A percentile compares a stretch with the other conserved stretches of the same genome.
phyloP scores from a whole-genome alignment of 2,888 invertebrate species.

The Mythimna pallens region DNA sequence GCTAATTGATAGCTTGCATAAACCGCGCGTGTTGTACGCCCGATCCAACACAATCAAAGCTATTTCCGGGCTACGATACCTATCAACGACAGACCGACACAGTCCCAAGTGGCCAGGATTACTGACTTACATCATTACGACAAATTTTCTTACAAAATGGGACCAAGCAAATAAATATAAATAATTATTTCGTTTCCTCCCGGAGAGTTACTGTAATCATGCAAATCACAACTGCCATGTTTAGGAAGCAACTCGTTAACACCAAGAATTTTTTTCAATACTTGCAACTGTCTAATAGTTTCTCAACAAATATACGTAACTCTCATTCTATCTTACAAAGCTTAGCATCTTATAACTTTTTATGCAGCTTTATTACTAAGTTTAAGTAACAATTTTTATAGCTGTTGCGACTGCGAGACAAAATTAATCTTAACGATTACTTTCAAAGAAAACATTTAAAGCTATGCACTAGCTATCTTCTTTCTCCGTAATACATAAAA shows the following conservation, averaged over 20 bases:
- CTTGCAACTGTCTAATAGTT: neutral
- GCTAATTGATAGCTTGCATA: slow-evolving; percentile 89
- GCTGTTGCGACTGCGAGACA: slow-evolving; percentile 20
- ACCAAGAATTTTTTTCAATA: slow-evolving; percentile 6
- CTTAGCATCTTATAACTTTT: slow-evolving; percentile 5
- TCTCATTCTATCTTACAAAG: neutral
- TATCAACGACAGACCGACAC: slow-evolving; percentile 63
- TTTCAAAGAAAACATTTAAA: slow-evolving; percentile 27
- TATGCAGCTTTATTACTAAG: slow-evolving; percentile 2
- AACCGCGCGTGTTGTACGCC: slow-evolving; percentile 76
- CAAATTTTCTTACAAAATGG: slow-evolving; percentile 60
- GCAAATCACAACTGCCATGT: slow-evolving; percentile 41
- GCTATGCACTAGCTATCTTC: slow-evolving; percentile 2
- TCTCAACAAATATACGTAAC: slow-evolving; percentile 3
- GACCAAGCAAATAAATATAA: slow-evolving; percentile 49
- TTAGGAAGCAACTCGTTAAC: slow-evolving; percentile 24
- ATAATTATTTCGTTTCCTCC: slow-evolving; percentile 59
- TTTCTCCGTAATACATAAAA: slow-evolving; percentile 23
- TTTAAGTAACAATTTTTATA: slow-evolving; percentile 11
- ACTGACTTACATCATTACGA: slow-evolving; percentile 63
- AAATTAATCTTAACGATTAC: slow-evolving; percentile 17
- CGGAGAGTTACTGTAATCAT: slow-evolving; percentile 42
- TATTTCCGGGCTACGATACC: slow-evolving; percentile 83
- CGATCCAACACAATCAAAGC: slow-evolving; percentile 76
- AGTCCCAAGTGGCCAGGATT: slow-evolving; percentile 57